Percentiles rank a stretch among this genome's conserved stretches.
Evolutionary conservation across 2,113 vertebrate genomes (phyloP).

Genomic region (Bos javanicus): DNA sequence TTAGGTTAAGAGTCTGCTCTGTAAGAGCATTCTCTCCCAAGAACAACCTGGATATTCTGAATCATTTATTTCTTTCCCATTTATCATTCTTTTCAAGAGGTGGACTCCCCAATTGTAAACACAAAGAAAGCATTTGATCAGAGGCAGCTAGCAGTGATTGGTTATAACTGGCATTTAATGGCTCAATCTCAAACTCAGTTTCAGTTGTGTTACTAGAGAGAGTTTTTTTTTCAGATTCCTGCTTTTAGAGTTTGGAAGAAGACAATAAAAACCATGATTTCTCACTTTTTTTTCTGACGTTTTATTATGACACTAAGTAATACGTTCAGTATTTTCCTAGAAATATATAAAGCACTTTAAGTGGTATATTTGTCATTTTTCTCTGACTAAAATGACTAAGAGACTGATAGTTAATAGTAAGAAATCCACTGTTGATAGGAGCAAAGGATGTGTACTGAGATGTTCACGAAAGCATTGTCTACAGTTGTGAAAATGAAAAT

Average conservation of each 20-base stretch:
- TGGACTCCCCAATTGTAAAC: conserved; percentile 60
- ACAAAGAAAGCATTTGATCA: conserved; percentile 71
- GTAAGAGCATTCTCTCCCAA: background rate
- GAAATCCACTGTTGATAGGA: background rate
- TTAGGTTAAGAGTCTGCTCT: background rate
- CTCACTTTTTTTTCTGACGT: background rate
- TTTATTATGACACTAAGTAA: background rate
- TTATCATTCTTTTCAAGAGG: conserved; percentile 35
- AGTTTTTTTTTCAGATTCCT: conserved; percentile 56
- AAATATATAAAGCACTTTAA: background rate
- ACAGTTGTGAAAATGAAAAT: background rate
- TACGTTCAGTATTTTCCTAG: background rate
- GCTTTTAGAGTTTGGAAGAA: background rate
- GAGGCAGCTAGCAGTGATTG: conserved; percentile 70
- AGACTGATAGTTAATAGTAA: background rate
- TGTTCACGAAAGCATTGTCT: background rate
- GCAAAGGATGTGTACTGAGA: background rate
- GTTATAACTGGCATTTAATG: conserved; percentile 75
- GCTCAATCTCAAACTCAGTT: conserved; percentile 59
- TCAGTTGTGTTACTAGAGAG: conserved; percentile 48
- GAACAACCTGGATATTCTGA: background rate
- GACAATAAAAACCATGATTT: background rate
- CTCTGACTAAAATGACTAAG: background rate
- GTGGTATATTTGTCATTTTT: background rate
- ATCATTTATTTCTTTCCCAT: conserved; percentile 31